Evolutionary conservation across 64 coral and sea anemone genomes (phyloP), one percentile per base, ranked within the genome.

Genomic region (Pocillopora verrucosa): DNA sequence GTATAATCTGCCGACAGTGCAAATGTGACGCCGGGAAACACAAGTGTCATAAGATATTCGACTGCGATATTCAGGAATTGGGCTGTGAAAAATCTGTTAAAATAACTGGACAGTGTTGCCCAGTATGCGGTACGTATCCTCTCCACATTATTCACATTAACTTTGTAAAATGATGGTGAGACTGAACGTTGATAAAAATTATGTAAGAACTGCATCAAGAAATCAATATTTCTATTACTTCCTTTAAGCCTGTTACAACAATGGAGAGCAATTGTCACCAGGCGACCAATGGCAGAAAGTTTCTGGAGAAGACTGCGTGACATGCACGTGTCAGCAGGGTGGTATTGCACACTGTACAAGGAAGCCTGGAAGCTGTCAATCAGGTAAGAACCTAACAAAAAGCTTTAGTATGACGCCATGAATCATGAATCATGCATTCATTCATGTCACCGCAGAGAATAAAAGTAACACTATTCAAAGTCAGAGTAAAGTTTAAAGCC

Each of bases 61-160:
- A 85, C 62, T 85, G 82, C 57, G 64, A 85, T 56, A 85, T 85
- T 26, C 82, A 85, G 65, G 70, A 72, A 5, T 17, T 38, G 36
- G 82, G 63, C 20, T 85, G 82, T 19, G 82, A 85, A 56, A 85
- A 72, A 26, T 56, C 82, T 22, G 17, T 85, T 38, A 85, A 70
- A n/a, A 72, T 85, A 12, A 63, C 63, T 26, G 82, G 82, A 56
- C 82, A 85, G 25, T 85, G 82, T 58, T 85, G 82, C 20, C 82
- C 82, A 37, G 65, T 41, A 0, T 85, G 82, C 70, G 82, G 82
- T 85, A 45, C 41, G 82, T 84, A 62, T 4, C 5, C 20, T 4
- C 10, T 25, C 2, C n/a, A 2, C 22, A 9, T 70, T 11, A 20
- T 20, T 70, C 6, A 24, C 6, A n/a, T 24, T 70, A 11, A 70